Base-by-base conservation (phyloP, 1,140 invertebrate genomes). In the Oryzaephilus surinamensis region DNA sequence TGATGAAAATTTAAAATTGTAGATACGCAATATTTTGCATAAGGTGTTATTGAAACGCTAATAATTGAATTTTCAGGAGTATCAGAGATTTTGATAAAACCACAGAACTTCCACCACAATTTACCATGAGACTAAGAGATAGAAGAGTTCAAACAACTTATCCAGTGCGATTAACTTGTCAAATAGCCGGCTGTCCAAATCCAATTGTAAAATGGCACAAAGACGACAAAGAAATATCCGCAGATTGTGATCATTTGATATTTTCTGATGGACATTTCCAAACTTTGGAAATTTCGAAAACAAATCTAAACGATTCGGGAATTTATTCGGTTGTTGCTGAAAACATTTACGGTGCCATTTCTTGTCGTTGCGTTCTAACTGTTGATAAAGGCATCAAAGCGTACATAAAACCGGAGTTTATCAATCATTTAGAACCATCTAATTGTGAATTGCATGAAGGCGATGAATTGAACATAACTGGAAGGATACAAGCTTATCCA, bases 91-190 rank as follows among this genome's bases (percentile, higher is more conserved):
- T 36, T 12, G 46, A 46, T n/a, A 43, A 23, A 16, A 26, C 32
- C 8, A 39, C 43, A 20, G 50, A 52, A 12, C 19, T 73, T 38
- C 64, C 85, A 1, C 90, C 89, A 1, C 80, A 88, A 51, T 92
- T 93, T 54, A 89, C 84, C 0, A 88, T 90, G 79, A 73, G 84
- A 14, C 63, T 92, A 15, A 70, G 83, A n/a, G 84, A 90, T 56
- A 70, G 85, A 33, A 69, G 83, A 6, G 81, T 89, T 0, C 81
- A 88, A 56, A 72, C 78, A 4, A 81, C 81, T 0, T 89, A 84
- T 69, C 89, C 77, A 8, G 89, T 82, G 32, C 77, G 83, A 45
- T 70, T 97, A 14, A 86, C 88, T 1, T 89, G 93, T 60, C 84
- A 91, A 64, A 74, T 84, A 10, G 72, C 77, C 6, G 91, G 86